Percentiles rank a stretch among this genome's conserved stretches.
These are phyloP conservation scores for Drosophila lini DNA, from an alignment of 1,140 invertebrate genomes.

Conservation along the genomic window DNA sequence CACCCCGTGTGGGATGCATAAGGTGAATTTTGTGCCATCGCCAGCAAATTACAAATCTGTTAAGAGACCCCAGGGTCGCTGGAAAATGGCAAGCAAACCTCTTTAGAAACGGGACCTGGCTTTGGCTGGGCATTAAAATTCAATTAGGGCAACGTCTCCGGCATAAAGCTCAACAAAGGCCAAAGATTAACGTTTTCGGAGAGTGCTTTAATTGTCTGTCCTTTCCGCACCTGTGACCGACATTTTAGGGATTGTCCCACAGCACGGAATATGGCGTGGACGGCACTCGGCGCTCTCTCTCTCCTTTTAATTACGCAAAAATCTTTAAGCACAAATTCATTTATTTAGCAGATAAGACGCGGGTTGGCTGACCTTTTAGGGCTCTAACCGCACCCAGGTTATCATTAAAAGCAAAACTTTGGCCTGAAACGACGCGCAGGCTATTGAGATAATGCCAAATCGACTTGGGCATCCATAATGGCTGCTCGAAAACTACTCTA, in stretches of 20 bases:
- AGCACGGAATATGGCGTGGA: conserved; percentile 65
- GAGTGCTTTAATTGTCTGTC: conserved; percentile 29
- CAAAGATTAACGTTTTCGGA: conserved; percentile 18
- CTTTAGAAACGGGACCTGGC: background rate
- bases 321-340: conserved; percentile 45
- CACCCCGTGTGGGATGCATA: background rate
- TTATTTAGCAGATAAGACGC: conserved; percentile 53
- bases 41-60: conserved; percentile 52
- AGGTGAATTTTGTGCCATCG: conserved; percentile 27
- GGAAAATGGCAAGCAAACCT: conserved; percentile 22
- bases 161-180: conserved; percentile 27
- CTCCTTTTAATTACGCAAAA: conserved; percentile 74
- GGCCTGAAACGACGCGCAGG: conserved; percentile 12
- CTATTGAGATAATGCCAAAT: conserved; percentile 57
- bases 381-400: conserved; percentile 59
- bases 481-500: conserved; percentile 22
- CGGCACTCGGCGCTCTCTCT: conserved; percentile 1
- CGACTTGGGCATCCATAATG: conserved; percentile 18
- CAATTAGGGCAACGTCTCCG: conserved; percentile 63
- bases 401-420: conserved; percentile 57
- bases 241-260: conserved; percentile 47
- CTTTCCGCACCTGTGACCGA: conserved; percentile 24
- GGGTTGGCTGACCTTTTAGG: conserved; percentile 16
- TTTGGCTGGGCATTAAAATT: conserved; percentile 66
- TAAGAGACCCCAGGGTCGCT: conserved; percentile 29